A percentile compares a stretch with the other conserved stretches of the same genome.
These are phyloP conservation scores for Tetragnatha versicolor DNA, from an alignment of 1,140 invertebrate species.

Conservation along the genomic window DNA sequence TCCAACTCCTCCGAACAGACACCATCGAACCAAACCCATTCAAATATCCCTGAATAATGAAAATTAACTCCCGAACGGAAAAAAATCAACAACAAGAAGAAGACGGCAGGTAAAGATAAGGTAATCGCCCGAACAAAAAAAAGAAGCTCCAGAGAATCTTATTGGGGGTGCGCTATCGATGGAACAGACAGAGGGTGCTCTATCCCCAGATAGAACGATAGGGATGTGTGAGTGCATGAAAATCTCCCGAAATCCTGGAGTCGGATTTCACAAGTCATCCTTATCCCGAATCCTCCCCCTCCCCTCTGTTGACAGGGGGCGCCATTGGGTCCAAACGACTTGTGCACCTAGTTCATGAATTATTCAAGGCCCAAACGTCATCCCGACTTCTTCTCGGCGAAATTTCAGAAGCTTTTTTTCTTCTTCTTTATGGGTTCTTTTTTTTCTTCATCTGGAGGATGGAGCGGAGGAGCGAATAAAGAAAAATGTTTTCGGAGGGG, in stretches of 20 bases:
- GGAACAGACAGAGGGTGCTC: neutral
- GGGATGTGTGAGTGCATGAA: slow-evolving; percentile 40
- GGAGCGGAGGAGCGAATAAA: slow-evolving; percentile 18
- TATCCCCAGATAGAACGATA: too few relatives aligned
- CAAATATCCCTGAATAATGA: too few relatives aligned
- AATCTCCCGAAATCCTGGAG: slow-evolving; percentile 50
- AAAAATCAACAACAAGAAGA: neutral
- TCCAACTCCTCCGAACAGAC: too few relatives aligned
- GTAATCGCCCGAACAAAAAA: neutral
- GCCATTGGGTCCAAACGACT: slow-evolving; percentile 54
- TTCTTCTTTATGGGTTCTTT: slow-evolving; percentile 35
- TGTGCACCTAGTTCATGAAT: slow-evolving; percentile 52
- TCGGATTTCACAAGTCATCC: slow-evolving; percentile 55
- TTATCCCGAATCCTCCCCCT: slow-evolving; percentile 43
- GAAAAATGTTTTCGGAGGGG: neutral
- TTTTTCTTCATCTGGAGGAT: slow-evolving; percentile 40
- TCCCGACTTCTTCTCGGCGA: slow-evolving; percentile 45
- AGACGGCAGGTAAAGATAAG: neutral
- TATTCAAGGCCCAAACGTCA: slow-evolving; percentile 48
- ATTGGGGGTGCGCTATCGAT: neutral
- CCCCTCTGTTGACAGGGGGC: slow-evolving; percentile 52
- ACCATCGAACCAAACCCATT: too few relatives aligned
- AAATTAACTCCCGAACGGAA: too few relatives aligned
- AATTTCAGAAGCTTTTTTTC: slow-evolving; percentile 53
- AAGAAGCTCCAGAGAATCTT: neutral